Evolutionary conservation across 2,888 invertebrate species (phyloP).

Genomic region (Drosophila pullipes): DNA sequence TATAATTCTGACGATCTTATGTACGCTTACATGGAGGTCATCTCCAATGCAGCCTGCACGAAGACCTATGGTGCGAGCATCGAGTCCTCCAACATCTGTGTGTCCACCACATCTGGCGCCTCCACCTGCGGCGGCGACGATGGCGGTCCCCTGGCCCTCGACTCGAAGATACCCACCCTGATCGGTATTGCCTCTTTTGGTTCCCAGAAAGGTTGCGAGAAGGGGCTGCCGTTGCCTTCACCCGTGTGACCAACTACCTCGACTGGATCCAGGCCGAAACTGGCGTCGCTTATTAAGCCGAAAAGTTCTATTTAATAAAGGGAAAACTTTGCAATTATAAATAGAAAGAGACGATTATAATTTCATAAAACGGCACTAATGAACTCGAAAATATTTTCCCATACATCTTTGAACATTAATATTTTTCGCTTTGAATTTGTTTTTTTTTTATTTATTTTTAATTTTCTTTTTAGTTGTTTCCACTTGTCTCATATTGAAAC

Average conservation of each 20-base stretch:
- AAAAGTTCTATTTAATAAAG: not conserved
- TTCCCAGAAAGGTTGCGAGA: conserved; percentile 67
- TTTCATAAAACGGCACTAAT: not conserved
- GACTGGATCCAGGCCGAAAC: conserved; percentile 72
- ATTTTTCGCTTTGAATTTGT: conserved; percentile 3
- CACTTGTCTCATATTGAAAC: conserved; percentile 50
- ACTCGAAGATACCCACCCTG: conserved; percentile 45
- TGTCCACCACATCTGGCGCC: conserved; percentile 52
- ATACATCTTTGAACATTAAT: not conserved
- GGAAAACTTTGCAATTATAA: not conserved
- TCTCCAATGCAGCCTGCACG: conserved; percentile 65
- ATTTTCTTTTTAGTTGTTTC: conserved; percentile 45
- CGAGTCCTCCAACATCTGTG: conserved; percentile 65
- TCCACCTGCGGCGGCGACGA: conserved; percentile 77
- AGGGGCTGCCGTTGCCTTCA: conserved; percentile 73
- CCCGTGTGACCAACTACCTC: conserved; percentile 71
- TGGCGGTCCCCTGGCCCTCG: conserved; percentile 72
- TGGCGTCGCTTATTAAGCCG: conserved; percentile 46
- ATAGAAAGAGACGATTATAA: not conserved
- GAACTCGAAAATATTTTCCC: not conserved
- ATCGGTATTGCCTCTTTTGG: conserved; percentile 79
- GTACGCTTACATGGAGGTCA: conserved; percentile 63
- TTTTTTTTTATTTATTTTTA: conserved; percentile 18
- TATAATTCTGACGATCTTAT: conserved; percentile 37
- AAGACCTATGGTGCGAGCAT: conserved; percentile 53